These are phyloP conservation scores for Xenopus borealis DNA, from an alignment of 2,113 vertebrate genomes.

Conservation along the genomic window DNA sequence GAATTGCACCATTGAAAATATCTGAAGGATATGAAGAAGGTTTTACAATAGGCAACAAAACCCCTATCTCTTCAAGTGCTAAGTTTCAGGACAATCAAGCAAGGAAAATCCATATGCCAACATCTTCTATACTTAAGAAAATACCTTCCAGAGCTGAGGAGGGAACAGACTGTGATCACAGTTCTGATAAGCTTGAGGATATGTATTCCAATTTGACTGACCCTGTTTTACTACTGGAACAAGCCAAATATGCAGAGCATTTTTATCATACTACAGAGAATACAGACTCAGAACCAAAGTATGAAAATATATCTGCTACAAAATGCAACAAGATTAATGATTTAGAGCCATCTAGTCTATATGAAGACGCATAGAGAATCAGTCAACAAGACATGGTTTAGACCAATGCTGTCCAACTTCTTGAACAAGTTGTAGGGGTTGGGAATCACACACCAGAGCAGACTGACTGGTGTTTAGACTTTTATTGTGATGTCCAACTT, in stretches of 20 bases:
- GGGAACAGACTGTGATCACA: not conserved
- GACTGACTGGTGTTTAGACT: too few species aligned
- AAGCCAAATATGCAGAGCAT: constrained; percentile 40
- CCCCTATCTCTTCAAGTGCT: not conserved
- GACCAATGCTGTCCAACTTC: too few species aligned
- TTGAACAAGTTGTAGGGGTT: too few species aligned
- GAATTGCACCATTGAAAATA: constrained; percentile 36
- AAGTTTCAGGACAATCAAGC: constrained; percentile 20
- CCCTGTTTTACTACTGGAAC: constrained; percentile 49
- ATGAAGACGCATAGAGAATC: constrained; percentile 40
- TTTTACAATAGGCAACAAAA: constrained; percentile 56
- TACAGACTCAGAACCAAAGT: constrained; percentile 72
- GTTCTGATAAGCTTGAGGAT: constrained; percentile 8
- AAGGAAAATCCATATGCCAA: constrained; percentile 47
- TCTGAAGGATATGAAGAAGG: constrained; percentile 50
- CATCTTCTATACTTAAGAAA: not conserved
- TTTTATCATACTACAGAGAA: constrained; percentile 46
- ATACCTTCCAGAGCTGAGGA: not conserved
- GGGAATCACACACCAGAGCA: too few species aligned
- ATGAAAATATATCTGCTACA: constrained; percentile 75
- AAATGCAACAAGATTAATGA: constrained; percentile 11
- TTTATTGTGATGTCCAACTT: too few species aligned
- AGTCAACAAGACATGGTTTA: not conserved
- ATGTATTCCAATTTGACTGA: constrained; percentile 47
- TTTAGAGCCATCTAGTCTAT: not conserved